Base-by-base conservation (phyloP, 2,797 vertebrate species). In the Falco biarmicus region DNA sequence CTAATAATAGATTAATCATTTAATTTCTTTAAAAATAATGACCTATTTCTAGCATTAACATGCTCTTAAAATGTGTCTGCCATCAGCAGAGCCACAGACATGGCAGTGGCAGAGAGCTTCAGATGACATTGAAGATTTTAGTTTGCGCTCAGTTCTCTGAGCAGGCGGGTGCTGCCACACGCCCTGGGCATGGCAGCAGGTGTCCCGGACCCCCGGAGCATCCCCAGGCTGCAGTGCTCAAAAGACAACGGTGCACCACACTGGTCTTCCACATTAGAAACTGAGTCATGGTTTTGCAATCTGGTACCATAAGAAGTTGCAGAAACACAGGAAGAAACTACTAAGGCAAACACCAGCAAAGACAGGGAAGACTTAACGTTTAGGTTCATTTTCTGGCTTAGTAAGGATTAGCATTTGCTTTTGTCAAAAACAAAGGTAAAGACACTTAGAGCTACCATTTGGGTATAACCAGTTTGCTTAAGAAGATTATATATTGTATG, bases 81-180 rank as follows among this genome's bases (percentile, higher is more conserved):
- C 43, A 48, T 13, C 11, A 73, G 43, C 39, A 84, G 47, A 68
- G 37, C 15, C 59, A 53, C 18, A 28, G 68, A 11, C 57, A 53
- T 2, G 17, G 16, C 18, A 87, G 3, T 0, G 18, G 47, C 57
- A 84, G 60, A 74, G 22, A 39, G 18, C 65, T 34, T 34, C 16
- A 71, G 31, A 21, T 8, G 39, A 70, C 53, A 56, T 0, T 2
- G 22, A 54, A 31, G 39, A 28, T 17, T 51, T 9, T 7, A 29
- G 57, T 4, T 45, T 11, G 56, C 0, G 0, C 70, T 29, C 2
- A 34, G 4, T 16, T 56, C 43, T 41, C 22, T 0, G 4, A n/a
- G 59, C 1, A 0, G 43, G 56, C 20, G 4, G 2, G 6, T 10
- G 56, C 45, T n/a, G 37, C 26, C 17, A 64, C 47, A 28, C 83